Base-by-base conservation (phyloP, 2,888 invertebrate genomes). In the Scrobipalpa atriplicella region DNA sequence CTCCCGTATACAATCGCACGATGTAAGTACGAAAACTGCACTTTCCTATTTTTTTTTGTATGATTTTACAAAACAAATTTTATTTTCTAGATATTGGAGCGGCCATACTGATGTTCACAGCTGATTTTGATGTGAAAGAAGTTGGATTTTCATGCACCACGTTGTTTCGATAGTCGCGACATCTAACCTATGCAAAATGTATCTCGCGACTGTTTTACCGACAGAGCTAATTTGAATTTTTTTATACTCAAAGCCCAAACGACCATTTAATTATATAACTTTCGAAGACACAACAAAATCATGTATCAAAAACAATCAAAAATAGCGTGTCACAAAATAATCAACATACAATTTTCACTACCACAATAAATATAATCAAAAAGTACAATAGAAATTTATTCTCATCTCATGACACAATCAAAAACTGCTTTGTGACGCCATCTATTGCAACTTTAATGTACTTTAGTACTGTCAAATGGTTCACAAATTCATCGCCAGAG, bases 31-130 rank as follows among this genome's bases (percentile, higher is more conserved):
- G 86, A 85, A 85, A 86, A 86, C 84, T 83, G 80, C 85, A 86
- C 87, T 85, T 82, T 87, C 79, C 84, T 87, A 83, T 87, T 88
- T 88, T 52, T n/a, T 86, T 87, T 81, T 85, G 80, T 79, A 82
- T 80, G 81, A 81, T 83, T 84, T 84, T 84, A 83, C 82, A 86
- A 86, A 89, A 81, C 82, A 85, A 68, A 86, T 81, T 87, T 87
- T 90, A 90, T 90, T 89, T 89, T 86, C 79, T 79, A 80, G 78
- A 76, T 86, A 85, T 77, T 78, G 76, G 84, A 89, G 90, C 92
- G 90, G 93, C 92, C 93, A 93, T 93, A 90, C 86, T 91, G 92
- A 89, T 87, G 88, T 89, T 88, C 90, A 93, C 93, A 93, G 93
- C 93, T 93, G 93, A 93, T 93, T 93, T 92, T 92, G 92, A 92